Percentiles rank a stretch among this genome's conserved stretches.
These are phyloP conservation scores for Narcine bancroftii DNA, from an alignment of 2,113 vertebrate genomes.

Conservation along the genomic window DNA sequence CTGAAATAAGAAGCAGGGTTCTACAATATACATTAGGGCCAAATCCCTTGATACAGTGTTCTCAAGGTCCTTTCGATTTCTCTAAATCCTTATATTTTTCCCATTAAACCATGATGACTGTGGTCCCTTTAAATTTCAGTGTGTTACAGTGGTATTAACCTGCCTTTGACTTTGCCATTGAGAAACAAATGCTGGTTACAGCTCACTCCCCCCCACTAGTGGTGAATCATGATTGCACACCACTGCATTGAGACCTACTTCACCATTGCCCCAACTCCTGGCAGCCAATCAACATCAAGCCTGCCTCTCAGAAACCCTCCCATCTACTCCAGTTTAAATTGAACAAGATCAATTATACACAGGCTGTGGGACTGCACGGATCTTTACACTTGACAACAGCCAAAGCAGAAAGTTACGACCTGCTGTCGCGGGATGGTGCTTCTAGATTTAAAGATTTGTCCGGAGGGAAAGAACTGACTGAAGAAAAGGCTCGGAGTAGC, in stretches of 20 bases:
- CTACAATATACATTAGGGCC: background rate
- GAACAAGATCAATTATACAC: background rate
- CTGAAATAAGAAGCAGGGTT: background rate
- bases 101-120: background rate
- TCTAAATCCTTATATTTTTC: background rate
- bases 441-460: background rate
- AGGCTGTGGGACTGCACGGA: slow-evolving; percentile 6
- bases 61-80: background rate
- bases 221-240: background rate
- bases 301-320: background rate
- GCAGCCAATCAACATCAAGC: background rate
- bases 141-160: background rate
- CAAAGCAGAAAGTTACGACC: background rate
- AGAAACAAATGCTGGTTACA: background rate
- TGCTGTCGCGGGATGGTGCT: too few relatives aligned
- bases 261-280: background rate
- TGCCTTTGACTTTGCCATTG: background rate
- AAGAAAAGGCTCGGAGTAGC: background rate
- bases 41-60: background rate
- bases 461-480: background rate
- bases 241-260: background rate
- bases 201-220: slow-evolving; percentile 17
- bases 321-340: slow-evolving; percentile 22
- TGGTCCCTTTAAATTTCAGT: background rate
- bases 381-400: background rate